These are phyloP conservation scores for Alfaro cultratus DNA, from an alignment of 2,797 vertebrate species.

Conservation along the genomic window DNA sequence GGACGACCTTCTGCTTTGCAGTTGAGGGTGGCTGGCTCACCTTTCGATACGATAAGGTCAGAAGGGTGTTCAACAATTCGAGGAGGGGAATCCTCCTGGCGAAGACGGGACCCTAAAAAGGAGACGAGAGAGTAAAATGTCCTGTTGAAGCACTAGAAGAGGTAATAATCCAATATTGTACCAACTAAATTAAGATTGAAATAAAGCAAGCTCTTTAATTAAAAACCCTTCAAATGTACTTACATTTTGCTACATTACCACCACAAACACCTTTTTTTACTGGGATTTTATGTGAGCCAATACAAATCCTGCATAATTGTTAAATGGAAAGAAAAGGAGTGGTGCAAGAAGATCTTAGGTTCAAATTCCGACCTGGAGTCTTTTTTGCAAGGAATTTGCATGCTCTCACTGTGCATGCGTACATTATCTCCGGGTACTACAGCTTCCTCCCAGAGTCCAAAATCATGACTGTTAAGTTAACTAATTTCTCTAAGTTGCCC, in stretches of 20 bases:
- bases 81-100: conserved; percentile 94
- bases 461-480: too few relatives aligned
- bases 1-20: conserved; percentile 97
- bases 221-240: neutral
- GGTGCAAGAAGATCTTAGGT: neutral
- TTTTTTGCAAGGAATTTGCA: too few relatives aligned
- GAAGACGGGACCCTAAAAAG: conserved; percentile 90
- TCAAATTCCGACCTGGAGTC: neutral
- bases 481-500: too few relatives aligned
- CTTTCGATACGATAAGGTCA: conserved; percentile 96
- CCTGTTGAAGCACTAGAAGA: conserved; percentile 4
- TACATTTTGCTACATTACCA: neutral
- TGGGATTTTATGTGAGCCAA: neutral
- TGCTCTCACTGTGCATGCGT: too few relatives aligned
- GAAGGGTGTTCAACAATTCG: conserved; percentile 96
- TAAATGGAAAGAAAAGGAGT: neutral
- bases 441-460: too few relatives aligned
- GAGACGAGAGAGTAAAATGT: conserved; percentile 4
- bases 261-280: neutral
- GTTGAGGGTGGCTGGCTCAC: conserved; percentile 96
- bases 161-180: neutral
- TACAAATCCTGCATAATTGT: neutral
- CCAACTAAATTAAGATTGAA: neutral
- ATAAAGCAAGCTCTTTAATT: neutral
- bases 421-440: too few relatives aligned